These are phyloP conservation scores for Macrotus californicus DNA, from an alignment of 2,113 vertebrate species.

Conservation along the genomic window DNA sequence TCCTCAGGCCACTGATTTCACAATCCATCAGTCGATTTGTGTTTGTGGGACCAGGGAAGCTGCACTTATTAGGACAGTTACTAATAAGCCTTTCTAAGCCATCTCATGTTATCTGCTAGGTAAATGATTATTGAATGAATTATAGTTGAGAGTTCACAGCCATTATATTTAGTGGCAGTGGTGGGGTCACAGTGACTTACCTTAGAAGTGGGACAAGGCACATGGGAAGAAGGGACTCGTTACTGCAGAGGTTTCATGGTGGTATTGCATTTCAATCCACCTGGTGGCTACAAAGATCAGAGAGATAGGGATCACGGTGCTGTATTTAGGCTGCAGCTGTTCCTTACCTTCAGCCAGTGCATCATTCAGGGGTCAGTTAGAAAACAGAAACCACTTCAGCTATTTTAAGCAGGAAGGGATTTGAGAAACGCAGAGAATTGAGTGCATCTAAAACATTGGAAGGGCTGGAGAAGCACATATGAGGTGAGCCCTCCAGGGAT, in stretches of 20 bases:
- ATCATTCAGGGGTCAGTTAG: neutral
- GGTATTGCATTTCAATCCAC: neutral
- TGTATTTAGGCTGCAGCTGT: neutral
- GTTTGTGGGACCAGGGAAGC: neutral
- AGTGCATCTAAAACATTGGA: neutral
- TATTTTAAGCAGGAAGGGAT: neutral
- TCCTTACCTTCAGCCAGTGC: neutral
- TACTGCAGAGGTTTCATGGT: neutral
- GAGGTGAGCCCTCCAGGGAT: neutral
- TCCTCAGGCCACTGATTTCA: neutral
- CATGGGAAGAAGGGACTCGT: neutral
- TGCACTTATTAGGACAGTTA: neutral
- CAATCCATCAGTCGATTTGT: neutral
- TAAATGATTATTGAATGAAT: neutral
- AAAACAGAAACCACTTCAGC: slow-evolving; percentile 7
- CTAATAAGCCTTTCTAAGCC: neutral
- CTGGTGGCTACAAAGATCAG: neutral
- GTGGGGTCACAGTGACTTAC: neutral
- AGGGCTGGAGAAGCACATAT: neutral
- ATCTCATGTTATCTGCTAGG: neutral
- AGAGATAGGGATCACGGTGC: neutral
- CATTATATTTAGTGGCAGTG: neutral
- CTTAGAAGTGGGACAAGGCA: neutral
- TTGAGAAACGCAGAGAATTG: neutral
- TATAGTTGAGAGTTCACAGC: neutral